These are phyloP conservation scores for Laticauda colubrina DNA, from an alignment of 2,113 vertebrate species.

Conservation along the genomic window DNA sequence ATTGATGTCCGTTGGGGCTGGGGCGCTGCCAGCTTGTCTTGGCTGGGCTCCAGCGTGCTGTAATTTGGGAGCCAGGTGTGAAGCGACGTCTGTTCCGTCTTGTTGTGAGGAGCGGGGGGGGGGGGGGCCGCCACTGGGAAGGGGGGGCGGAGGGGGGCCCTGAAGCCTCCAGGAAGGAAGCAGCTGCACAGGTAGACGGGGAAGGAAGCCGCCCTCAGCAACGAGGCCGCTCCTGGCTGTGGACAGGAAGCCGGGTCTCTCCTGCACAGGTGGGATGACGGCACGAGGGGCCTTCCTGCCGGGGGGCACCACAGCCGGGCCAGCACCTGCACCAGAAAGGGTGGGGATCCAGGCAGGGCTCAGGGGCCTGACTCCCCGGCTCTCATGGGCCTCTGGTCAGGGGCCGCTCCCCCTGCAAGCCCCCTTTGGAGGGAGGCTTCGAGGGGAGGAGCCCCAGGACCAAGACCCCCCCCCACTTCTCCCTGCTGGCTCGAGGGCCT, in stretches of 20 bases:
- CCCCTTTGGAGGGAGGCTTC: not conserved
- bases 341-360: not conserved
- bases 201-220: not conserved
- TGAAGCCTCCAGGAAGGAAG: slow-evolving; percentile 71
- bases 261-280: not conserved
- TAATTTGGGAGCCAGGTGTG: slow-evolving; percentile 81
- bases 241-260: not conserved
- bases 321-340: not conserved
- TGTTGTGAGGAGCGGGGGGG: slow-evolving; percentile 63
- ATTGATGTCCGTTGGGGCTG: slow-evolving; percentile 83
- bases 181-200: slow-evolving; percentile 73
- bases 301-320: not conserved
- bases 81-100: slow-evolving; percentile 79
- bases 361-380: not conserved
- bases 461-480: not conserved
- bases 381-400: not conserved
- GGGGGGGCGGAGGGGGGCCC: not conserved
- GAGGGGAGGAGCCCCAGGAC: not conserved
- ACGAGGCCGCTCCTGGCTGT: not conserved
- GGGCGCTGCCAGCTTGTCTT: slow-evolving; percentile 78
- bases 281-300: not conserved
- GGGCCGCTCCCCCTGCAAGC: not conserved
- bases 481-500: not conserved
- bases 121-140: slow-evolving; percentile 70
- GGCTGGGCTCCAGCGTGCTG: slow-evolving; percentile 76